Percentiles rank a stretch among this genome's conserved stretches.
Conservation (phyloP, 2,888 invertebrate species). For the Ophioninae sp. region DNA sequence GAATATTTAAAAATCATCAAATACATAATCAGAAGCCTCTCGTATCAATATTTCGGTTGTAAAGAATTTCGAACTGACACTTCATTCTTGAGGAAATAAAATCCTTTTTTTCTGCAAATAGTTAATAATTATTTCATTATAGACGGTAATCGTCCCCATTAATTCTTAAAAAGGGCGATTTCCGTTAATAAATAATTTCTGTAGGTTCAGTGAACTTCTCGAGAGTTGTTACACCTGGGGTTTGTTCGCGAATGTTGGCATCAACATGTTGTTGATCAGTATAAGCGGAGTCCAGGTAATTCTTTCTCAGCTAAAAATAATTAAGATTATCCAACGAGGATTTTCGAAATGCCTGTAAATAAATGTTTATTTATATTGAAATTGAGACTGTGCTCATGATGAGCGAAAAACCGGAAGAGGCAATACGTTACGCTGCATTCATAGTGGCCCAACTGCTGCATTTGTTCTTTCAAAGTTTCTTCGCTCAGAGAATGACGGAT, state of each 20-base stretch:
- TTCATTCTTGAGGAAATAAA: too few species aligned
- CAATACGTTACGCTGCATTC: slow-evolving; percentile 42
- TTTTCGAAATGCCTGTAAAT: not conserved
- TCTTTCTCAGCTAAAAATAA: not conserved
- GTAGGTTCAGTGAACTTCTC: slow-evolving; percentile 39
- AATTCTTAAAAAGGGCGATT: too few species aligned
- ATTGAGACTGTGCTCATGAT: slow-evolving; percentile 19
- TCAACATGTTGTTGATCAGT: slow-evolving; percentile 41
- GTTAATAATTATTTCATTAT: not conserved
- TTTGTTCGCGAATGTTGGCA: slow-evolving; percentile 30
- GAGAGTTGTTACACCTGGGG: slow-evolving; percentile 29
- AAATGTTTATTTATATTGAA: not conserved
- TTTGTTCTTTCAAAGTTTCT: slow-evolving; percentile 47
- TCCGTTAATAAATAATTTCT: not conserved
- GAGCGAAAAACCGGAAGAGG: slow-evolving; percentile 22
- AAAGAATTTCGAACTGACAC: too few species aligned
- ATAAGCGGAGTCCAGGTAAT: slow-evolving; percentile 40
- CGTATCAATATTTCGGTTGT: too few species aligned
- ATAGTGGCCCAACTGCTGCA: slow-evolving; percentile 28
- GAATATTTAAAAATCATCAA: too few species aligned
- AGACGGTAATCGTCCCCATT: not conserved
- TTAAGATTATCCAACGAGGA: not conserved
- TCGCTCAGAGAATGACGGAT: slow-evolving; percentile 44
- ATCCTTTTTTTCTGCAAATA: not conserved
- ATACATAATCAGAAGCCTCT: too few species aligned